Base-by-base conservation (phyloP, 2,888 invertebrate genomes). In the Noctua janthina region DNA sequence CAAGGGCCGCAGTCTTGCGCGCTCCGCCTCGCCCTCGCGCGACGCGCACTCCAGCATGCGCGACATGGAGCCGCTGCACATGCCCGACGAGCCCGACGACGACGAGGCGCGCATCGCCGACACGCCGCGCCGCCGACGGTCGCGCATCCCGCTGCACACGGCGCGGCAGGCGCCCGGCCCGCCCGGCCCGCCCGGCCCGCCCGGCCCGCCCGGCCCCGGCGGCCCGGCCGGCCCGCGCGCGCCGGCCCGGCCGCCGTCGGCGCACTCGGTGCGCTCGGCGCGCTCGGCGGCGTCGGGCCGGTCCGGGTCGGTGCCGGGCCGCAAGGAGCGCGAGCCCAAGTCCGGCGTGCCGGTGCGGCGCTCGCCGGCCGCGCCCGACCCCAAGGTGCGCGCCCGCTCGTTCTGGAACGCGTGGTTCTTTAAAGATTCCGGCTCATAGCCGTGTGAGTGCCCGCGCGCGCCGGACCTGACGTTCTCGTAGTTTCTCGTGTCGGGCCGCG, bases 51-150 rank as follows among this genome's bases (percentile, higher is more conserved):
- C 90, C 91, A 95, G 94, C 94, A 97, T 96, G 96, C 95, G 96
- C 66, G 96, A 95, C 90, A 94, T 96, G 95, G 95, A 96, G 93
- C 96, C 94, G 88, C 92, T 95, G 92, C 95, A 92, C 87, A 91
- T 95, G 91, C 97, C 94, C 80, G 95, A 97, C 91, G 97, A 97
- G 82, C 94, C 59, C 43, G 91, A 87, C 7, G 98, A 93, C 97
- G 98, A 80, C 98, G 76, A 98, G 98, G 95, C 98, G 98, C 94
- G 98, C 98, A 90, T 98, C 98, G 79, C 96, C 98, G 92, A 95
- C 91, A 93, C 97, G 95, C 97, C 74, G 97, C 98, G 83, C 97
- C 98, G 92, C 83, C 90, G 97, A 10, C 97, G 97, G 89, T 96
- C 97, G 95, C 94, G 90, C 95, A 94, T 93, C 94, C 95, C 91